A percentile compares a stretch with the other conserved stretches of the same genome.
phyloP scores from a whole-genome alignment of 1,140 invertebrate species.

The Potamilus streckersoni region DNA sequence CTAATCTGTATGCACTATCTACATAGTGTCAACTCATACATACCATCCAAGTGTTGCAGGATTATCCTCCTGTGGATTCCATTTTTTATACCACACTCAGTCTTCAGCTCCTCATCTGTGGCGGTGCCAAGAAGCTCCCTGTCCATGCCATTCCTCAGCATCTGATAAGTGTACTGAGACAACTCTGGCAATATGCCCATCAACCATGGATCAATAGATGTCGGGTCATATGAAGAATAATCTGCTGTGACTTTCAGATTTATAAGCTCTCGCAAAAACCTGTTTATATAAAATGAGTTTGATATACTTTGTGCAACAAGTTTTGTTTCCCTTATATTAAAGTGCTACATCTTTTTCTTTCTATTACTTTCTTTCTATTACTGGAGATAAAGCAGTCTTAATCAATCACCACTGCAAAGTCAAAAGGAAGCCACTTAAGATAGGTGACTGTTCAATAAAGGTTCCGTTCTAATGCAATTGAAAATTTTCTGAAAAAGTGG shows the following conservation, averaged over 20 bases:
- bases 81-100: conserved; percentile 92
- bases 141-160: conserved; percentile 95
- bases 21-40: conserved; percentile 58
- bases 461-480: no score
- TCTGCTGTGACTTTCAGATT: conserved; percentile 97
- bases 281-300: conserved; percentile 49
- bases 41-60: conserved; percentile 91
- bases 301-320: not conserved
- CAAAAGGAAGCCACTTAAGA: no score
- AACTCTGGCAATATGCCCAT: conserved; percentile 89
- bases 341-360: no score
- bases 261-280: conserved; percentile 93
- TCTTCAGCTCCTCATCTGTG: conserved; percentile 89
- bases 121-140: conserved; percentile 77
- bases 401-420: no score
- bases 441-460: no score
- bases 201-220: conserved; percentile 91
- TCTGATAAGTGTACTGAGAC: conserved; percentile 95
- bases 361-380: no score
- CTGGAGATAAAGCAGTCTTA: no score
- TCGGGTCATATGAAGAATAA: conserved; percentile 93
- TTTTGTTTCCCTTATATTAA: no score
- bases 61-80: conserved; percentile 94
- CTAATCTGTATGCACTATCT: no score
- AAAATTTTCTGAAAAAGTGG: no score